Evolutionary conservation across 2,797 vertebrate species (phyloP), one percentile per base, ranked within the genome.

Genomic region (Sciurus vulgaris): DNA sequence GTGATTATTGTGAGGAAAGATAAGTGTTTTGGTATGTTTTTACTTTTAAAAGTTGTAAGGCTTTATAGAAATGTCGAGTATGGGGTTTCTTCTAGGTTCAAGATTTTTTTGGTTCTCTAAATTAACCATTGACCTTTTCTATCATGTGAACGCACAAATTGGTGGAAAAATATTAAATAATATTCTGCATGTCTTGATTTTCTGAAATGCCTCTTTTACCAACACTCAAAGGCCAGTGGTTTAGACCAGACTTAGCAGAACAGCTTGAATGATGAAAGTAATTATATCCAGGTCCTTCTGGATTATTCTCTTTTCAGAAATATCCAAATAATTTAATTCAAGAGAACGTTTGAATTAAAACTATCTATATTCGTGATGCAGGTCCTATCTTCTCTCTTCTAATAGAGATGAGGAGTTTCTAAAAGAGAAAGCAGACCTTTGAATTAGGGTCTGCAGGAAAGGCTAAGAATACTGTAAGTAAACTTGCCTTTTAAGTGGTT

Each of bases 401-500:
- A 44, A 93, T 22, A 63, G 41, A 95, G 89, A 67, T 26, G 13
- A 92, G 24, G 49, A 41, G 2, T 93, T 94, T 95, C 33, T 93
- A 49, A 86, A 85, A 84, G 70, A 89, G 51, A 93, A 95, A 69
- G 83, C 26, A 65, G 70, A 59, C 14, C 38, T 89, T 94, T 85
- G 38, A 70, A 63, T 26, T 69, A 69, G 24, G 12, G n/a, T 86
- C 72, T 73, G 1, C 73, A 54, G 67, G 73, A 94, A 92, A n/a
- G 22, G 38, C 44, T 89, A 54, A n/a, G 81, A 78, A 26, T 2
- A 4, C 44, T 61, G 20, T 44, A 47, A 44, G 38, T 89, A 93
- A 96, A 70, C 49, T 85, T 91, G 76, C 51, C 90, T 91, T 94
- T 94, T 7, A 92, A 95, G 79, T 92, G 74, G 47, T 79, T 93